phyloP scores from a whole-genome alignment of 2,888 invertebrate species.

The Lithophane socia region DNA sequence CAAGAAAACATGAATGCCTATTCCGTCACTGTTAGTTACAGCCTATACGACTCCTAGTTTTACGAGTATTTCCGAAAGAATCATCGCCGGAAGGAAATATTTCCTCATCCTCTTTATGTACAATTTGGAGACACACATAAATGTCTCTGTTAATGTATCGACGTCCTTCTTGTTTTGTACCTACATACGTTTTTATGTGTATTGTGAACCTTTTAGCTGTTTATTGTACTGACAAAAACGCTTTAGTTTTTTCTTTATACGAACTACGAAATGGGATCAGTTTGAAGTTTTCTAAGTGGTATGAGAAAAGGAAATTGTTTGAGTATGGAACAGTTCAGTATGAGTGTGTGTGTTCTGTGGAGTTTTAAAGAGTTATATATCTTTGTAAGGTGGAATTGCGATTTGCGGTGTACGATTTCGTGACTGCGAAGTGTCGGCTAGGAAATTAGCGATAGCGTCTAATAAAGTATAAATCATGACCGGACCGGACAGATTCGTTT shows the following conservation, averaged over 20 bases:
- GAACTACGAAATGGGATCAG: conserved; percentile 52
- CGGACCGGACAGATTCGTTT: not conserved
- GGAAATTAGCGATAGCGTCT: conserved; percentile 8
- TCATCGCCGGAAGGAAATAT: conserved; percentile 51
- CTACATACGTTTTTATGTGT: conserved; percentile 21
- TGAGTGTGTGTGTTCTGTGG: conserved; percentile 4
- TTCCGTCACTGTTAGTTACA: conserved; percentile 35
- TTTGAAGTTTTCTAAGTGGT: conserved; percentile 50
- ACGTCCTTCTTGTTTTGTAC: conserved; percentile 10
- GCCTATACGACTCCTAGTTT: conserved; percentile 12
- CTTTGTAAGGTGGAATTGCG: conserved; percentile 3
- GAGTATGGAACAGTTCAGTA: not conserved
- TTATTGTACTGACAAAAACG: conserved; percentile 40
- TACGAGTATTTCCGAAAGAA: conserved; percentile 38
- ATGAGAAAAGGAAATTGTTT: conserved; percentile 24
- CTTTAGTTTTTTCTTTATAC: conserved; percentile 38
- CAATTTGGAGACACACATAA: conserved; percentile 44
- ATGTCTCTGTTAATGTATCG: conserved; percentile 30
- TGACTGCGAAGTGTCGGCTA: not conserved
- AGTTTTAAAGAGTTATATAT: conserved; percentile 21
- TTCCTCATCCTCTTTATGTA: conserved; percentile 38
- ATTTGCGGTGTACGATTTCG: conserved; percentile 15
- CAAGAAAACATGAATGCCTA: conserved; percentile 24
- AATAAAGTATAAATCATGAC: not conserved
- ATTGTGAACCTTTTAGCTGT: conserved; percentile 31